Evolutionary conservation across 2,113 vertebrate genomes (phyloP), one percentile per base, ranked within the genome.

Genomic region (Gambusia holbrooki): DNA sequence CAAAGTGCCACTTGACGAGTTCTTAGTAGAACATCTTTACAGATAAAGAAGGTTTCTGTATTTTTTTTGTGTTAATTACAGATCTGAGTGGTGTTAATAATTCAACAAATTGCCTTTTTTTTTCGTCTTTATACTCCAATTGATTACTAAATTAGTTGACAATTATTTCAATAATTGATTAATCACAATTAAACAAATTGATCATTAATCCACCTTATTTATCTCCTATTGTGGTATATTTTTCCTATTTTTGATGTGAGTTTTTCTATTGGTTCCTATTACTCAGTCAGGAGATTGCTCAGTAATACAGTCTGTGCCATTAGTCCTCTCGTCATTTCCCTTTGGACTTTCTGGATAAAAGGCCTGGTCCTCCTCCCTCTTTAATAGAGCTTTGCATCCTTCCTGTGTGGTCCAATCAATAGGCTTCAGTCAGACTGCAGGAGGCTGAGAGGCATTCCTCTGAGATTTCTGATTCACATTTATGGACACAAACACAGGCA

Each of bases 361-460:
- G 66, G 74, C 33, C 77, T 70, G 28, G 51, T 69, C 61, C 73
- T 51, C 60, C 68, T 73, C 17, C 69, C 37, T 70, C 60, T 76
- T 76, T 71, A 72, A 86, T 78, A 80, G 77, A 74, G 77, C 71
- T 60, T 22, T 75, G 69, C 61, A 48, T 33, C 63, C 58, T 71
- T 74, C 42, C 71, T 73, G 76, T 69, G 72, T 63, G 60, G 80
- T 45, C 48, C 25, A 37, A 84, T 88, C 88, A 77, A 87, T 89
- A 85, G 17, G 33, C 74, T 78, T 72, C 73, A 78, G 73, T 77
- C 35, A n/a, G 66, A 64, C 61, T 28, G 63, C 76, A 76, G 81
- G 66, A 69, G 51, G 10, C 40, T 65, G 62, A 27, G 68, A 61
- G 1, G 37, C 48, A 63, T 74, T 54, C 9, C 9, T 14, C 33